phyloP scores from a whole-genome alignment of 2,113 vertebrate genomes.

The Cisticola juncidis region DNA sequence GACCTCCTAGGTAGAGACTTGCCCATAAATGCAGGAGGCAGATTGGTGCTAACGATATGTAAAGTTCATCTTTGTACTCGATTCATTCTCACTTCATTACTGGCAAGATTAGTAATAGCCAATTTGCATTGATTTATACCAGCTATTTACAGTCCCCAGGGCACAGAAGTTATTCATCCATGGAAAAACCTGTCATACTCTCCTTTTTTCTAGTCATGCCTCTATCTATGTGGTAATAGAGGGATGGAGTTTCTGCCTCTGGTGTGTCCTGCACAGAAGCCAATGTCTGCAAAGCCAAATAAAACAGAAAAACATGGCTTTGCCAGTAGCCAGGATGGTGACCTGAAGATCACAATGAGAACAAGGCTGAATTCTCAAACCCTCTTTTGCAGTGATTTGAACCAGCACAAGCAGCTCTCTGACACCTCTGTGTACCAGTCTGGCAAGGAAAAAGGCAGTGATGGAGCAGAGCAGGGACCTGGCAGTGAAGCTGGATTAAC shows the following conservation, averaged over 20 bases:
- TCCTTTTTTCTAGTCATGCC: not conserved
- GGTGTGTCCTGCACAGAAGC: not conserved
- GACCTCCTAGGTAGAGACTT: not conserved
- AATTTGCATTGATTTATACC: constrained; percentile 11
- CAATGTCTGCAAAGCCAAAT: not conserved
- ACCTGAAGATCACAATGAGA: not conserved
- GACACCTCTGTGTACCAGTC: too few species aligned
- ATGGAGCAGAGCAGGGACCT: not conserved
- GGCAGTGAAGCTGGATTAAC: fast-evolving
- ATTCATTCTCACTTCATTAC: not conserved
- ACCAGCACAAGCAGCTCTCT: not conserved
- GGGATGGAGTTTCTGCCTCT: not conserved
- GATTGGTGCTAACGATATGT: not conserved
- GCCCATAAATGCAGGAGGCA: not conserved
- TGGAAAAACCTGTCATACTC: not conserved
- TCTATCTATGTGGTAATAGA: not conserved
- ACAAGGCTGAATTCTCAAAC: not conserved
- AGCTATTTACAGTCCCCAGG: not conserved
- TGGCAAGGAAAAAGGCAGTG: not conserved
- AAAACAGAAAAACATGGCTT: not conserved
- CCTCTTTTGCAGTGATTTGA: not conserved
- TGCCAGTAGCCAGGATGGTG: not conserved
- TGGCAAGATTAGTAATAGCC: not conserved
- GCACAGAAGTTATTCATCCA: not conserved
- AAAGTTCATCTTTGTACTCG: not conserved